Evolutionary conservation across 2,888 invertebrate genomes (phyloP), one percentile per base, ranked within the genome.

Genomic region (Morpho achilles): DNA sequence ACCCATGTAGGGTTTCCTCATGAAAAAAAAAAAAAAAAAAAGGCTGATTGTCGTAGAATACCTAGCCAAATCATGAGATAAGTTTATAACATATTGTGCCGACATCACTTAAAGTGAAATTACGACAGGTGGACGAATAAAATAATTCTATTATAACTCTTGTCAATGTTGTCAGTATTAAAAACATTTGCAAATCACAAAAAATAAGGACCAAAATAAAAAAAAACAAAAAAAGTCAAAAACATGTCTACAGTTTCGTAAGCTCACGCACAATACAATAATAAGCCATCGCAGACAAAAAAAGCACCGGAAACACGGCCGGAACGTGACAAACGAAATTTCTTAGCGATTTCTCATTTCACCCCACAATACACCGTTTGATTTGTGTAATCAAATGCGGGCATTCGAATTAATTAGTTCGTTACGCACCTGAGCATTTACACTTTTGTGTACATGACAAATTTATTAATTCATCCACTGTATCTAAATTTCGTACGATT

Each of bases 321-420:
- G 72, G 70, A 84, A 87, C 90, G 88, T 90, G 87, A 88, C 90
- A 87, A 84, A 88, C 80, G 70, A 80, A 84, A 88, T 88, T 90
- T 88, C 88, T 89, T 90, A 82, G 85, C 83, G 85, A 89, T 89
- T 89, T 86, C 88, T 89, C 89, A 88, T 87, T 87, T 76, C 81
- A 80, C 85, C 88, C 89, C 75, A 70, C 74, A 84, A 80, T 80
- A 80, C 73, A 84, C 82, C 82, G 83, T 89, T 89, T 88, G 90
- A 89, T 90, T 89, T 87, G 88, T 85, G 85, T 88, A 90, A 88
- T 89, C 88, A 90, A 89, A 90, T 88, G 88, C 84, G 89, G 87
- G 87, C 86, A 82, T 87, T 85, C 76, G 71, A 87, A 87, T 87
- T 90, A 90, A 90, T 89, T 88, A 88, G 86, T 88, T 88, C 68